Percentiles rank a stretch among this genome's conserved stretches.
Conservation (phyloP, 2,888 invertebrate species). For the Cybosia mesomella region DNA sequence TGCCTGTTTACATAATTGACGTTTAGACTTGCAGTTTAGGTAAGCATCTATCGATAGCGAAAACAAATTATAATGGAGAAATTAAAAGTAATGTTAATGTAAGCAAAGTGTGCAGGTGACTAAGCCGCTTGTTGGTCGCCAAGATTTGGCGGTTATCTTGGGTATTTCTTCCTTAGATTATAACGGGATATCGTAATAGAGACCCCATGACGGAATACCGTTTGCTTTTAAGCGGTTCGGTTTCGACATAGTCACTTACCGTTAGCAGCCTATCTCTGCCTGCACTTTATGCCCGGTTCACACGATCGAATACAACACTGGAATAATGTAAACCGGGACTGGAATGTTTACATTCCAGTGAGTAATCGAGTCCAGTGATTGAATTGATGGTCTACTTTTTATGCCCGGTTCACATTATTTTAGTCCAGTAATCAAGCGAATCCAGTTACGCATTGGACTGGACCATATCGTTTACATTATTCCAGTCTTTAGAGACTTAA, state of each 20-base stretch:
- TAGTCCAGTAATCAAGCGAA: too few relatives aligned
- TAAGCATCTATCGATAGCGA: background rate
- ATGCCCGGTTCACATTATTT: too few relatives aligned
- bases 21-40: background rate
- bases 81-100: background rate
- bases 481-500: too few relatives aligned
- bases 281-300: too few relatives aligned
- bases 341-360: too few relatives aligned
- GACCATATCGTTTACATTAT: too few relatives aligned
- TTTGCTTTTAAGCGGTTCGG: too few relatives aligned
- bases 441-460: too few relatives aligned
- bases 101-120: background rate
- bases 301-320: too few relatives aligned
- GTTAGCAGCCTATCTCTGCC: background rate
- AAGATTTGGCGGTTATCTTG: background rate
- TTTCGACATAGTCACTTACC: background rate
- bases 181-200: background rate
- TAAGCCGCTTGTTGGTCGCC: background rate
- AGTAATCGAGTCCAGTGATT: too few relatives aligned
- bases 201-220: background rate
- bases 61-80: background rate
- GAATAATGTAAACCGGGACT: too few relatives aligned
- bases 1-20: slow-evolving; percentile 4
- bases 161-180: background rate
- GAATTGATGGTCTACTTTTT: too few relatives aligned